These are phyloP conservation scores for Piaya cayana DNA, from an alignment of 2,113 vertebrate genomes.

Conservation along the genomic window DNA sequence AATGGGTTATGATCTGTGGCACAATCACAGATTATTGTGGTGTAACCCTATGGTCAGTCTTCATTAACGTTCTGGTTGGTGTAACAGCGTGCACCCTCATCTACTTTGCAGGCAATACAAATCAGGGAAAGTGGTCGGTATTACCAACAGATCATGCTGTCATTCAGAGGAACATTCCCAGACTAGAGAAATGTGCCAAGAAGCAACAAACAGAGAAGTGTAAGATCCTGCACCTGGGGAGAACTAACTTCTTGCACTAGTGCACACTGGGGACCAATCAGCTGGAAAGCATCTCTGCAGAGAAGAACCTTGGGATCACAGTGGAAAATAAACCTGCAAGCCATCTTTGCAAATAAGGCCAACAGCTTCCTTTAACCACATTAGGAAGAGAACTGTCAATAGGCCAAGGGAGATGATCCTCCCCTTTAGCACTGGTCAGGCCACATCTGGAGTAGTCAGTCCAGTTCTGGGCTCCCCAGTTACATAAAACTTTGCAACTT, in stretches of 20 bases:
- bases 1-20: background rate
- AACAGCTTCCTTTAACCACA: background rate
- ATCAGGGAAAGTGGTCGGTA: background rate
- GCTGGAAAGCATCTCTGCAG: background rate
- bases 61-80: rapidly evolving
- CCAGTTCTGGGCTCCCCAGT: background rate
- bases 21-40: background rate
- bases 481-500: background rate
- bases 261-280: background rate
- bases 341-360: background rate
- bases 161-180: background rate
- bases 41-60: background rate
- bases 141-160: background rate
- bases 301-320: background rate
- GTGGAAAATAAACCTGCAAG: background rate
- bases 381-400: background rate
- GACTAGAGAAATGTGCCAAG: background rate
- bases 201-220: background rate
- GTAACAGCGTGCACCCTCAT: background rate
- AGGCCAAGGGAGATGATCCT: background rate
- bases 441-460: background rate
- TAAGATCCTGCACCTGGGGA: background rate
- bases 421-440: background rate
- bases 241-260: background rate
- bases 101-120: background rate